A percentile compares a stretch with the other conserved stretches of the same genome.
phyloP scores from a whole-genome alignment of 2,888 invertebrate genomes.

The Hirtodrosophila duncani region DNA sequence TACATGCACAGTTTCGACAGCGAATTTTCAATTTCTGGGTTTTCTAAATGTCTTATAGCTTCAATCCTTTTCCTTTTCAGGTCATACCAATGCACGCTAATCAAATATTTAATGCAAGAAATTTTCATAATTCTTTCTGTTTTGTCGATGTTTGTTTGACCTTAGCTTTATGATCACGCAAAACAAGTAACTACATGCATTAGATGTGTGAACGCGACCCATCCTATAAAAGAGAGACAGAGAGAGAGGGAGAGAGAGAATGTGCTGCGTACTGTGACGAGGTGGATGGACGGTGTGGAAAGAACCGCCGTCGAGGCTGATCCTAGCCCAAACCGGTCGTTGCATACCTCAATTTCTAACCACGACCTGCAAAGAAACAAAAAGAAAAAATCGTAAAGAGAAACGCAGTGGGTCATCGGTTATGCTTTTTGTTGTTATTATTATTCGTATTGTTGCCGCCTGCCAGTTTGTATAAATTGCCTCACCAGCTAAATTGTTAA shows the following conservation, averaged over 20 bases:
- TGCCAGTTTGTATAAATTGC: no score
- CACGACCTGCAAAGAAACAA: conserved; percentile 59
- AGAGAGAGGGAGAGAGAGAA: not conserved
- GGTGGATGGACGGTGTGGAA: conserved; percentile 39
- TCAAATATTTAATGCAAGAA: conserved; percentile 61
- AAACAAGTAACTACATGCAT: conserved; percentile 60
- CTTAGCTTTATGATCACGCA: conserved; percentile 57
- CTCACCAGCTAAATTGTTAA: no score
- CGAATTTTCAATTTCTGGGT: no score
- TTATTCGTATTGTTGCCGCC: conserved; percentile 13
- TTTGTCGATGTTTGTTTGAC: conserved; percentile 34
- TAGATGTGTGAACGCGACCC: conserved; percentile 63
- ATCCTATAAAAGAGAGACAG: conserved; percentile 34
- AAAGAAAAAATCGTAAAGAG: conserved; percentile 46
- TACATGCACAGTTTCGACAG: no score
- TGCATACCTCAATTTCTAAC: conserved; percentile 70
- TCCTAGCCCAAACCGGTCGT: conserved; percentile 69
- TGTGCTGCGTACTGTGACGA: conserved; percentile 24
- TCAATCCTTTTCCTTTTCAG: no score
- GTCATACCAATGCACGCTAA: no score
- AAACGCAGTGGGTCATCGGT: conserved; percentile 75
- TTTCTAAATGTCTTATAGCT: no score
- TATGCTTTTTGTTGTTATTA: conserved; percentile 56
- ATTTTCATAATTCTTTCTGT: conserved; percentile 42
- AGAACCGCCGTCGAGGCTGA: conserved; percentile 49